phyloP scores from a whole-genome alignment of 1,140 invertebrate species.

The Papilio machaon region DNA sequence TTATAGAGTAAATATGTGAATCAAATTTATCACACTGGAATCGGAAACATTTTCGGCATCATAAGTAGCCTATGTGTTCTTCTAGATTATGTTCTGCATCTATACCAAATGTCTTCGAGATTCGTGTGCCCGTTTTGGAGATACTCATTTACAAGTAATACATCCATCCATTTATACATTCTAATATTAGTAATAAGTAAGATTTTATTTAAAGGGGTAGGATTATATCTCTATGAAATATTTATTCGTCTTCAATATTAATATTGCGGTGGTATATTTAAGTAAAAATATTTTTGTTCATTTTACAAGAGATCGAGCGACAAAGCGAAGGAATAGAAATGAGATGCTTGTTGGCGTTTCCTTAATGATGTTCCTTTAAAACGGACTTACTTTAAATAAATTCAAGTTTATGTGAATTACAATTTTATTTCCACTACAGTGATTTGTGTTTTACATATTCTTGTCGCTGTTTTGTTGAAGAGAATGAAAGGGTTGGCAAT shows the following conservation, averaged over 20 bases:
- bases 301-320: neutral
- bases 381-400: neutral
- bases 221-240: neutral
- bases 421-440: neutral
- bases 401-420: neutral
- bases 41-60: too few relatives aligned
- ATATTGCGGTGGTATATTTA: neutral
- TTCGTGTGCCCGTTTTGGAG: too few relatives aligned
- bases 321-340: slow-evolving; percentile 4
- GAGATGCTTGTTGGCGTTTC: neutral
- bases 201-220: neutral
- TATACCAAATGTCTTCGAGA: too few relatives aligned
- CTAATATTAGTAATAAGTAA: neutral
- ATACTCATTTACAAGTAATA: too few relatives aligned
- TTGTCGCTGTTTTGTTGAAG: neutral
- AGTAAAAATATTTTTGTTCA: neutral
- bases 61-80: too few relatives aligned
- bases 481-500: neutral
- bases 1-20: too few relatives aligned
- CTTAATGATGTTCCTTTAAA: neutral
- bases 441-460: too few relatives aligned
- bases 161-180: too few relatives aligned
- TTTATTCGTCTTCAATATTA: neutral
- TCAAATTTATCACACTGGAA: too few relatives aligned
- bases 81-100: too few relatives aligned